Evolutionary conservation across 2,113 vertebrate genomes (phyloP).

Genomic region (Steatornis caripensis): DNA sequence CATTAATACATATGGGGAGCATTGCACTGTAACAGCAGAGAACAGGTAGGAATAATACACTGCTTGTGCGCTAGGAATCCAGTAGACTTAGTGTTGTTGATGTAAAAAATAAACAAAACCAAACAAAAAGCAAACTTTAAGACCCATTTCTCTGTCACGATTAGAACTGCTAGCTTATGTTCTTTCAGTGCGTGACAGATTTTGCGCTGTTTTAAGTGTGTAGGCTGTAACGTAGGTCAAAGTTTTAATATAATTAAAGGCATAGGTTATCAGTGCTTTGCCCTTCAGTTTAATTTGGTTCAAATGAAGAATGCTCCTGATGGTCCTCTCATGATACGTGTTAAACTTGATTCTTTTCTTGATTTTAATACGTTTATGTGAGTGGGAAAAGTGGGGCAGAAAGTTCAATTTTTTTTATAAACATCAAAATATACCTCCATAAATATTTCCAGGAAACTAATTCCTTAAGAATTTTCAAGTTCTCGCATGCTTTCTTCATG

Average conservation of each 20-base stretch:
- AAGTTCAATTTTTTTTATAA: neutral
- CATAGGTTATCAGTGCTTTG: neutral
- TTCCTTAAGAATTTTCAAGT: neutral
- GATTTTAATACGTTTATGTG: neutral
- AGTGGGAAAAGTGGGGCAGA: neutral
- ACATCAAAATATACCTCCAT: neutral
- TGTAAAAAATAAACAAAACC: neutral
- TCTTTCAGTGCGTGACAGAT: neutral
- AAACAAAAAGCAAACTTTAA: neutral
- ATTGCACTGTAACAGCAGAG: neutral
- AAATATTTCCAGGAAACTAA: neutral
- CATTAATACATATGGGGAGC: neutral
- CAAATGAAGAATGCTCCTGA: neutral
- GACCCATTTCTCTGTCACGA: neutral
- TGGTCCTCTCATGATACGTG: neutral
- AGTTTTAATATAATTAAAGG: neutral
- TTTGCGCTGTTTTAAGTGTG: neutral
- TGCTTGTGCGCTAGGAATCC: neutral
- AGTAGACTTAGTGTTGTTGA: neutral
- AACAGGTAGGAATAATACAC: neutral
- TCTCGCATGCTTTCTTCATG: neutral
- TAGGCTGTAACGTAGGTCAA: neutral
- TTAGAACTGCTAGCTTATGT: neutral
- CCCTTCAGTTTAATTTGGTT: neutral
- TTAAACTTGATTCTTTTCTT: neutral